These are phyloP conservation scores for Babylonia areolata DNA, from an alignment of 1,140 invertebrate species.

Conservation along the genomic window DNA sequence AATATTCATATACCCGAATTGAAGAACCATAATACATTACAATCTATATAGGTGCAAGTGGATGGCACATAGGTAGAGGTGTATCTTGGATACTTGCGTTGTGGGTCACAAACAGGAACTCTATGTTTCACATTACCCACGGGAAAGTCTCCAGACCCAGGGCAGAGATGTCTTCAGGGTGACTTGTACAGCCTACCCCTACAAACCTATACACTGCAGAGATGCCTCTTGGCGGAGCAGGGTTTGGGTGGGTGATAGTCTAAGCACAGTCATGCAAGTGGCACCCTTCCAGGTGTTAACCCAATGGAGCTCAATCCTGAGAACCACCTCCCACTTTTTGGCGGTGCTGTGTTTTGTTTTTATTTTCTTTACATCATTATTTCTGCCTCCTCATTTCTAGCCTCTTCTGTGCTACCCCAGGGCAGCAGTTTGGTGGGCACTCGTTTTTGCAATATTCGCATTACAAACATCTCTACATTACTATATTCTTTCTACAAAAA, in stretches of 20 bases:
- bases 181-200: constrained; percentile 36
- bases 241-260: constrained; percentile 53
- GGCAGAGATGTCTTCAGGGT: constrained; percentile 56
- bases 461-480: too few species aligned
- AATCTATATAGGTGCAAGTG: too few species aligned
- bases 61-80: too few species aligned
- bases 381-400: too few species aligned
- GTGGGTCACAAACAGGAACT: constrained; percentile 48
- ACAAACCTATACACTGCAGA: constrained; percentile 35
- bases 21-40: background rate
- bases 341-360: too few species aligned
- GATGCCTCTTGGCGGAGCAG: constrained; percentile 54
- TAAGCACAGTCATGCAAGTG: constrained; percentile 64
- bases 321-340: constrained; percentile 24
- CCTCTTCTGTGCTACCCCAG: too few species aligned
- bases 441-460: too few species aligned
- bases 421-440: too few species aligned
- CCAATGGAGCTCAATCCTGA: constrained; percentile 60
- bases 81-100: constrained; percentile 49
- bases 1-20: too few species aligned
- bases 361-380: too few species aligned
- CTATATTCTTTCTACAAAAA: too few species aligned
- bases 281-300: constrained; percentile 47
- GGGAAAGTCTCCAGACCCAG: constrained; percentile 64
- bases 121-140: constrained; percentile 49